phyloP scores from a whole-genome alignment of 2,113 vertebrate genomes.

The Podarcis raffonei region DNA sequence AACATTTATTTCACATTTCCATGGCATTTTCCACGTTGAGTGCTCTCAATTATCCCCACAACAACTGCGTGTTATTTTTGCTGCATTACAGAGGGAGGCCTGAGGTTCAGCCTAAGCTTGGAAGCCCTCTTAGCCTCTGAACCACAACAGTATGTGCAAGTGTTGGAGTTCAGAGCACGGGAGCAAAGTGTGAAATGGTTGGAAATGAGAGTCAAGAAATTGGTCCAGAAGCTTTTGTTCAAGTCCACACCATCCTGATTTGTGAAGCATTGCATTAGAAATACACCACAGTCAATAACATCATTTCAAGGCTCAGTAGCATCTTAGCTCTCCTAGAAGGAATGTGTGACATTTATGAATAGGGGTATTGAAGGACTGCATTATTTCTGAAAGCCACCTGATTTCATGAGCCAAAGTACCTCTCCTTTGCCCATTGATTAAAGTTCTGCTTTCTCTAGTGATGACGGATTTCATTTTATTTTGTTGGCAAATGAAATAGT shows the following conservation, averaged over 20 bases:
- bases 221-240: constrained; percentile 27
- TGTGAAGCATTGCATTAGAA: constrained; percentile 50
- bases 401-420: constrained; percentile 52
- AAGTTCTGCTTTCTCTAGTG: constrained; percentile 19
- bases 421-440: constrained; percentile 60
- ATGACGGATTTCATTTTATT: constrained; percentile 9
- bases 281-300: constrained; percentile 25
- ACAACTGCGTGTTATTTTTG: neutral
- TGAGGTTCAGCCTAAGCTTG: neutral
- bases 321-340: constrained; percentile 42
- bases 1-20: neutral
- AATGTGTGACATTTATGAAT: constrained; percentile 48
- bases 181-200: neutral
- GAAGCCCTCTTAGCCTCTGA: neutral
- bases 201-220: constrained; percentile 40
- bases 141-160: neutral
- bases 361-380: constrained; percentile 49
- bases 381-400: constrained; percentile 14
- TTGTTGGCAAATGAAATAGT: constrained; percentile 39
- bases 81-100: neutral
- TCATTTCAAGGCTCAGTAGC: constrained; percentile 47
- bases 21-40: neutral
- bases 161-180: neutral
- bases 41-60: neutral
- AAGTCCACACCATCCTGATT: constrained; percentile 13